These are phyloP conservation scores for Megaceryle maxima DNA, from an alignment of 2,113 vertebrate genomes.

Conservation along the genomic window DNA sequence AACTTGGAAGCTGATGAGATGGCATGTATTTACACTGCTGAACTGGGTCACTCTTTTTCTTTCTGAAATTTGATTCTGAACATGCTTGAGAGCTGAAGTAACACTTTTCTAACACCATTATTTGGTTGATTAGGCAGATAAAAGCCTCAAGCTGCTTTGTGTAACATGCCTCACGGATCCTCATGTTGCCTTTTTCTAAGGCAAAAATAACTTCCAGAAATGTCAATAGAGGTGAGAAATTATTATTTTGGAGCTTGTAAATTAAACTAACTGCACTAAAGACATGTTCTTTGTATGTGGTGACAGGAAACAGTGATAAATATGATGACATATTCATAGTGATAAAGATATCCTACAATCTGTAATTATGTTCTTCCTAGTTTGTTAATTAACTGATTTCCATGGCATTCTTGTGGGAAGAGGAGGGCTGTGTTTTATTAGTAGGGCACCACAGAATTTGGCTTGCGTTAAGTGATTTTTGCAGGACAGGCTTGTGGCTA, in stretches of 20 bases:
- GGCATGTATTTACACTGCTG: background rate
- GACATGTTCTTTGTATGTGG: background rate
- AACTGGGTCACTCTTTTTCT: background rate
- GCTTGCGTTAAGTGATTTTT: background rate
- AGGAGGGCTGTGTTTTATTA: background rate
- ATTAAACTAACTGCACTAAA: background rate
- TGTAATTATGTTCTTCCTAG: background rate
- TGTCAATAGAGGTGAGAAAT: background rate
- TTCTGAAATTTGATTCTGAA: background rate
- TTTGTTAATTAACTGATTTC: background rate
- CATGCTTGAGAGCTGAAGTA: background rate
- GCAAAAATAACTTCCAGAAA: slow-evolving; percentile 28
- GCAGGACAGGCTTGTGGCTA: background rate
- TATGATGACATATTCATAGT: background rate
- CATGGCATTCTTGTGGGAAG: background rate
- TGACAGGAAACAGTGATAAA: slow-evolving; percentile 25
- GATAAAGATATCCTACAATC: background rate
- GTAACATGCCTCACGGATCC: background rate
- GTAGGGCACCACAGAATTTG: background rate
- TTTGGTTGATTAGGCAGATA: slow-evolving; percentile 32
- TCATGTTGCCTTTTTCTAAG: background rate
- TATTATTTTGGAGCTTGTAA: slow-evolving; percentile 4
- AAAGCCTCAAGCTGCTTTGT: slow-evolving; percentile 26
- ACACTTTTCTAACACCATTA: background rate
- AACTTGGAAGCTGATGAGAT: background rate